phyloP scores from a whole-genome alignment of 2,888 invertebrate genomes.

The Orgyia antiqua region DNA sequence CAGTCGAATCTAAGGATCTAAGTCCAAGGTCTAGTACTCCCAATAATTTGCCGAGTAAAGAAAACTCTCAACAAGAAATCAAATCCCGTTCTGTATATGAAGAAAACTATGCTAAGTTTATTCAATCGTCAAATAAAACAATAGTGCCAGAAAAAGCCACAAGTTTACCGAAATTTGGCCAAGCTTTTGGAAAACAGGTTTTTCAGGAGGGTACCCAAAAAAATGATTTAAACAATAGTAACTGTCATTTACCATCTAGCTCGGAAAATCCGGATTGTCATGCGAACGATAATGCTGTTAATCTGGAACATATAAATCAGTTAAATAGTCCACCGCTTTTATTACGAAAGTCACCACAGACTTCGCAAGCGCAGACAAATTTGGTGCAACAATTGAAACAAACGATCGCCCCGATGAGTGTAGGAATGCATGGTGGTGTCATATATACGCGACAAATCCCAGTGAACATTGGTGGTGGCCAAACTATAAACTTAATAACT shows the following conservation, averaged over 20 bases:
- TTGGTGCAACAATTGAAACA: conserved; percentile 71
- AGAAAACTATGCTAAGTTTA: conserved; percentile 77
- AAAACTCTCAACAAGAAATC: conserved; percentile 55
- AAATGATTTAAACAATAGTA: conserved; percentile 42
- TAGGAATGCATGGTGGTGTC: conserved; percentile 82
- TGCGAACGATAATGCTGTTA: conserved; percentile 48
- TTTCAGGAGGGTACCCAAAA: conserved; percentile 70
- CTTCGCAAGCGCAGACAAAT: conserved; percentile 51
- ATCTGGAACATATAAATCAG: conserved; percentile 55
- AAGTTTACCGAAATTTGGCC: conserved; percentile 86
- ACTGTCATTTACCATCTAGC: conserved; percentile 35
- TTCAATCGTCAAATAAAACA: conserved; percentile 59
- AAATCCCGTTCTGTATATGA: conserved; percentile 74
- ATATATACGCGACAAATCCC: conserved; percentile 86
- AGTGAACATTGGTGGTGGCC: conserved; percentile 75
- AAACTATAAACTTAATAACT: conserved; percentile 79
- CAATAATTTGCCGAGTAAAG: conserved; percentile 33
- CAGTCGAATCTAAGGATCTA: conserved; percentile 45
- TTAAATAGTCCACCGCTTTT: conserved; percentile 60
- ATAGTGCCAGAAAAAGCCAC: conserved; percentile 60
- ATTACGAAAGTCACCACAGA: conserved; percentile 49
- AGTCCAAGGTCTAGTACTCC: conserved; percentile 32
- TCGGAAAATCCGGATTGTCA: conserved; percentile 46
- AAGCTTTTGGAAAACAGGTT: conserved; percentile 86
- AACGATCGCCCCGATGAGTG: conserved; percentile 73